Evolutionary conservation across 1,140 invertebrate species (phyloP).

Genomic region (Drosophila persimilis): DNA sequence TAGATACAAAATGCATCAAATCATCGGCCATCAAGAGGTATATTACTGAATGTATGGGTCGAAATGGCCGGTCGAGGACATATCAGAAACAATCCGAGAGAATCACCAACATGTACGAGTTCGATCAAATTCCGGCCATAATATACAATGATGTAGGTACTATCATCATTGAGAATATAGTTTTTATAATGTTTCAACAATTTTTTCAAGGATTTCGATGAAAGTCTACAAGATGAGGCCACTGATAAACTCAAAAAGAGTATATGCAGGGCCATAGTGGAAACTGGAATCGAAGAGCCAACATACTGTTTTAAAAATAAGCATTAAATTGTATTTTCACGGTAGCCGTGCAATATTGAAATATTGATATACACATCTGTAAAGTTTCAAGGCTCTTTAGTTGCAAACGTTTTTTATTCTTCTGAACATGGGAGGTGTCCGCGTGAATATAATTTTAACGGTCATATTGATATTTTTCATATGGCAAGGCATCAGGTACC

Average conservation of each 20-base stretch:
- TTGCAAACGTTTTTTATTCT: background rate
- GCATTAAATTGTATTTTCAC: conserved; percentile 2
- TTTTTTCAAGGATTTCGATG: conserved; percentile 15
- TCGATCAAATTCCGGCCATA: conserved; percentile 18
- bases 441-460: conserved; percentile 2
- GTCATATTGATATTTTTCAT: background rate
- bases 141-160: conserved; percentile 26
- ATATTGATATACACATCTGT: background rate
- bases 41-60: background rate
- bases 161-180: background rate
- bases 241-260: background rate
- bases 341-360: background rate
- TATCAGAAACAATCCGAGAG: conserved; percentile 2
- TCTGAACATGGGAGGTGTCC: conserved; percentile 5
- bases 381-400: background rate
- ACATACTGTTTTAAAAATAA: background rate
- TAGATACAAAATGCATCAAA: background rate
- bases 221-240: conserved; percentile 2
- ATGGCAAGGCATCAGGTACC: background rate
- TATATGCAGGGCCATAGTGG: background rate
- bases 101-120: conserved; percentile 12
- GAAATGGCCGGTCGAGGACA: background rate
- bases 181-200: background rate
- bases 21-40: background rate
- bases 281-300: background rate